A percentile compares a stretch with the other conserved stretches of the same genome.
phyloP scores from a whole-genome alignment of 2,888 invertebrate species.

The Sarcophaga caerulescens region DNA sequence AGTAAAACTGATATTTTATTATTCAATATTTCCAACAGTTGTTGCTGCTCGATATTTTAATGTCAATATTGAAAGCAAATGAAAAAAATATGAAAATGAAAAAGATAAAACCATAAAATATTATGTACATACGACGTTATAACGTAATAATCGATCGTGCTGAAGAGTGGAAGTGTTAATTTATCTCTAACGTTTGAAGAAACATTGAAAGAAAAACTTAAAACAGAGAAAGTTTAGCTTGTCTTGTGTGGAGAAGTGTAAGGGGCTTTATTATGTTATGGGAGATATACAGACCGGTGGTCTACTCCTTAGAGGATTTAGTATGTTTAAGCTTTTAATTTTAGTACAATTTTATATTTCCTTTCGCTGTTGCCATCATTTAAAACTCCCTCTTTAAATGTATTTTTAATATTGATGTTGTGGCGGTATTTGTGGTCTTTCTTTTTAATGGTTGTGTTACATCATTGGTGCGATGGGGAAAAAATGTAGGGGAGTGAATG shows the following conservation, averaged over 20 bases:
- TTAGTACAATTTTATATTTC: not conserved
- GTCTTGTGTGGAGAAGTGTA: not conserved
- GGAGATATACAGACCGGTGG: not conserved
- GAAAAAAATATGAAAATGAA: not conserved
- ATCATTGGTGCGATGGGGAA: not conserved
- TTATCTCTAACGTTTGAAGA: constrained; percentile 48
- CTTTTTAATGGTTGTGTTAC: too few relatives aligned
- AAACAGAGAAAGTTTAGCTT: constrained; percentile 18
- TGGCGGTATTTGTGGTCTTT: too few relatives aligned
- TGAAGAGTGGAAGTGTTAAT: constrained; percentile 59
- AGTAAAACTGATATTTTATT: not conserved
- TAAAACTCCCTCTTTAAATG: not conserved
- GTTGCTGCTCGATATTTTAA: constrained; percentile 20
- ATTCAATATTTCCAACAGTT: not conserved
- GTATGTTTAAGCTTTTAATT: not conserved
- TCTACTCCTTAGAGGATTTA: not conserved
- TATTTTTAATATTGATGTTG: too few relatives aligned
- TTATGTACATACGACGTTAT: too few relatives aligned
- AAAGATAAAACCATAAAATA: constrained; percentile 10
- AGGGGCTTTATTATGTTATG: not conserved
- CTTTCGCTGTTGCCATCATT: not conserved
- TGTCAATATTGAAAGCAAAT: constrained; percentile 17
- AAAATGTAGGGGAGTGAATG: not conserved
- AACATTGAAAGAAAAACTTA: not conserved
- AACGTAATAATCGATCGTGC: constrained; percentile 47